These are phyloP conservation scores for Artibeus lituratus DNA, from an alignment of 2,797 vertebrate species.

Conservation along the genomic window DNA sequence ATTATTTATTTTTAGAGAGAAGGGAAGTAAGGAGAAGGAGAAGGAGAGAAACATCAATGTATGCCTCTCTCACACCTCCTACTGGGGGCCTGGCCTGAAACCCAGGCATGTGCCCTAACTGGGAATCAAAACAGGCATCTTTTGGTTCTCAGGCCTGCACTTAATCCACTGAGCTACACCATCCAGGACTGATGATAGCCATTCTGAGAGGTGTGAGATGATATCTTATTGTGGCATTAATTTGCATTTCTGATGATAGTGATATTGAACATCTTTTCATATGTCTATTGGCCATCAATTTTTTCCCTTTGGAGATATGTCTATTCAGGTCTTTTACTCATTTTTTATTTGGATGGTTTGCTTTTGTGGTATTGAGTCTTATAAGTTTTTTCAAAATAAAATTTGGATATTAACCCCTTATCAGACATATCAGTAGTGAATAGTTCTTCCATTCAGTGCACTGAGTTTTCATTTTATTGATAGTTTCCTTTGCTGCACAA, in stretches of 20 bases:
- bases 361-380: background rate
- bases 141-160: no score
- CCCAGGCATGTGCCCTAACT: no score
- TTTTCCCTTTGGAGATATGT: background rate
- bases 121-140: no score
- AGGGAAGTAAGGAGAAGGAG: no score
- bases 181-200: no score
- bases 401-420: background rate
- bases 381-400: background rate
- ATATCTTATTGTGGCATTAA: background rate
- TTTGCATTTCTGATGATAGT: background rate
- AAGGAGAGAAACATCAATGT: no score
- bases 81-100: no score
- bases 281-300: background rate
- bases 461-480: background rate
- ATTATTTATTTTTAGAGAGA: no score
- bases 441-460: background rate
- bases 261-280: background rate
- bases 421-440: background rate
- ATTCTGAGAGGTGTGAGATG: no score
- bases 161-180: no score
- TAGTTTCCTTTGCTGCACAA: background rate
- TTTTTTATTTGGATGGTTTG: background rate
- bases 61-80: no score
- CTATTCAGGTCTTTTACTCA: background rate